These are phyloP conservation scores for Anarsia innoxiella DNA, from an alignment of 2,888 invertebrate species.

Conservation along the genomic window DNA sequence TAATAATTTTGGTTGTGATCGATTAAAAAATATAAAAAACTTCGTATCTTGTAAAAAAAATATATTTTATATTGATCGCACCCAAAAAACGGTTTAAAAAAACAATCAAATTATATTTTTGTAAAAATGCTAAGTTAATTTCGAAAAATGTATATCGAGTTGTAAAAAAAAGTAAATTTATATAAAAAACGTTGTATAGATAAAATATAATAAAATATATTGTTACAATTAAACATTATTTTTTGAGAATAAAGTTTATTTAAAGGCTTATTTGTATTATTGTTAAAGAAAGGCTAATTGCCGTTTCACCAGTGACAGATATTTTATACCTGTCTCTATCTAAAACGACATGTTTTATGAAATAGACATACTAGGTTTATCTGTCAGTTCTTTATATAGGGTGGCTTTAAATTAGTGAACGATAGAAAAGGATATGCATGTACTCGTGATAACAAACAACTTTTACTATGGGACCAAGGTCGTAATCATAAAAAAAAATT, in stretches of 20 bases:
- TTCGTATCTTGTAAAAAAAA: conserved; percentile 7
- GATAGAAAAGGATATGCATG: too few species aligned
- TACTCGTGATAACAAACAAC: too few species aligned
- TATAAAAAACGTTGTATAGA: conserved; percentile 2
- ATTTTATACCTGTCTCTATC: too few species aligned
- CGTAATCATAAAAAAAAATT: too few species aligned
- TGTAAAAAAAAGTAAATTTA: conserved; percentile 33
- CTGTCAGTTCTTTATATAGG: too few species aligned
- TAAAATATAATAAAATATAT: conserved; percentile 17
- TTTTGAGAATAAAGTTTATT: conserved; percentile 37
- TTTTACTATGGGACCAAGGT: too few species aligned
- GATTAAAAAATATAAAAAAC: conserved; percentile 34
- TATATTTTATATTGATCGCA: conserved; percentile 51
- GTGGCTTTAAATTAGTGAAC: too few species aligned
- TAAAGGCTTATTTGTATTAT: conserved; percentile 24
- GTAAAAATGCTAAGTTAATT: conserved; percentile 15
- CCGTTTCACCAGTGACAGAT: too few species aligned
- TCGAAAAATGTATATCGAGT: conserved; percentile 38
- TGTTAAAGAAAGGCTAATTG: too few species aligned
- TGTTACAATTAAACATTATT: conserved; percentile 28
- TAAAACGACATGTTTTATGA: too few species aligned
- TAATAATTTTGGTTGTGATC: conserved; percentile 64
- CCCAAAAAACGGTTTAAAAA: conserved; percentile 38
- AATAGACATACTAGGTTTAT: too few species aligned
- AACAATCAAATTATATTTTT: conserved; percentile 14